A percentile compares a stretch with the other conserved stretches of the same genome.
Conservation (phyloP, 2,888 invertebrate species). For the Aphodius granarius region DNA sequence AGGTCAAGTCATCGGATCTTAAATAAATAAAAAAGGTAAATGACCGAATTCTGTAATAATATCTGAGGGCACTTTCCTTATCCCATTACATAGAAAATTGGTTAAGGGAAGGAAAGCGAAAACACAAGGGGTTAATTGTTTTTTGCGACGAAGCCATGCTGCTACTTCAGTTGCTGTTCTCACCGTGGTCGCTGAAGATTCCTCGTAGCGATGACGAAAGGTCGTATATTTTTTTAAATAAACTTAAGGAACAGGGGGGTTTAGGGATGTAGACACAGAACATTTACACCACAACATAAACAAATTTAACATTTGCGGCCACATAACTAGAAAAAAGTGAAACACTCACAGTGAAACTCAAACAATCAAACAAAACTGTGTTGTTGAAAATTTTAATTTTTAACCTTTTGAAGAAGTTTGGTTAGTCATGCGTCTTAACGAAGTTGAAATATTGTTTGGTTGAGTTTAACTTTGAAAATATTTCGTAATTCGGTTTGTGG, state of each 20-base stretch:
- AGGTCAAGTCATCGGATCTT: constrained; percentile 47
- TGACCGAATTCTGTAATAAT: constrained; percentile 14
- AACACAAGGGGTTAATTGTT: constrained; percentile 22
- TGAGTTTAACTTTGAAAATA: background rate
- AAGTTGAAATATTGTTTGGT: background rate
- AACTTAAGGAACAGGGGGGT: background rate
- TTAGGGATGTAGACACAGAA: background rate
- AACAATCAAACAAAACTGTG: background rate
- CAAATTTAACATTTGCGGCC: background rate
- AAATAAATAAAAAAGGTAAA: background rate
- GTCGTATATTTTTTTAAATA: background rate
- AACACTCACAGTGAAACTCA: background rate
- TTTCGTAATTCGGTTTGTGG: background rate
- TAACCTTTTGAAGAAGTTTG: background rate
- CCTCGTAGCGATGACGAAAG: background rate
- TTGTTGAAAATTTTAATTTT: background rate
- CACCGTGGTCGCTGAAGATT: constrained; percentile 3
- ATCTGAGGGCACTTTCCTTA: constrained; percentile 74
- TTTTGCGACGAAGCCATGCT: background rate
- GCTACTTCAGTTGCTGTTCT: background rate
- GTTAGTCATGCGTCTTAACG: background rate
- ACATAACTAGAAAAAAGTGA: background rate
- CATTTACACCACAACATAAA: constrained; percentile 13
- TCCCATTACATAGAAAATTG: constrained; percentile 62
- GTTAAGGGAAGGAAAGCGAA: constrained; percentile 48